Evolutionary conservation across 2,113 vertebrate species (phyloP).

Genomic region (Brachionichthys hirsutus): DNA sequence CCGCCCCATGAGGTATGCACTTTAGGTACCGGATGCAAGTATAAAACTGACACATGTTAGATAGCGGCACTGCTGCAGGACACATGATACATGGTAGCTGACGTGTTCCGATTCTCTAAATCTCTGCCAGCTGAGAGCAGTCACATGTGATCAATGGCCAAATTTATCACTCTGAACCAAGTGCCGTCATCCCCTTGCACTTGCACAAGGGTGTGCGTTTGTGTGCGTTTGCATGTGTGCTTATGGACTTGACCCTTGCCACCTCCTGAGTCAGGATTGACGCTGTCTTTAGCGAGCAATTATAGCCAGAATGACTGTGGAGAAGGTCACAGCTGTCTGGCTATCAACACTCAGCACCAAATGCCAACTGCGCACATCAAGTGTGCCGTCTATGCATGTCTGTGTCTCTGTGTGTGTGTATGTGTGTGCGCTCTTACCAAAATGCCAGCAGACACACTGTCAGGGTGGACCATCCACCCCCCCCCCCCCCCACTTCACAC

Average conservation of each 20-base stretch:
- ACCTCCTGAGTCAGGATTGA: slow-evolving; percentile 56
- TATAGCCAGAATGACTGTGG: slow-evolving; percentile 55
- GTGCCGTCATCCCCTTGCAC: slow-evolving; percentile 22
- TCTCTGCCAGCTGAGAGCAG: slow-evolving; percentile 56
- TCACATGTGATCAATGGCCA: slow-evolving; percentile 63
- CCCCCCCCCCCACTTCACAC: neutral
- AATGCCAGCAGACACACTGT: slow-evolving; percentile 55
- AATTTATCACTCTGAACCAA: slow-evolving; percentile 57
- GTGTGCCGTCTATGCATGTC: neutral
- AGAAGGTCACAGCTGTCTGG: slow-evolving; percentile 68
- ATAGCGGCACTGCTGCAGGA: neutral
- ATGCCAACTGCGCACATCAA: slow-evolving; percentile 49
- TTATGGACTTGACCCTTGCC: slow-evolving; percentile 27
- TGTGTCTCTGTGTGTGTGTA: slow-evolving; percentile 13
- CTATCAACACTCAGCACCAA: slow-evolving; percentile 55
- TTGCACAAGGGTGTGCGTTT: neutral
- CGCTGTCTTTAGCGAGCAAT: slow-evolving; percentile 70
- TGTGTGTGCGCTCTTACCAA: slow-evolving; percentile 21
- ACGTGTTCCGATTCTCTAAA: slow-evolving; percentile 44
- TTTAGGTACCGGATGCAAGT: neutral
- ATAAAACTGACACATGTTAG: neutral
- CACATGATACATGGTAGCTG: slow-evolving; percentile 31
- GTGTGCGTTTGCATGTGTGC: neutral
- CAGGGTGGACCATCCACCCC: slow-evolving; percentile 3
- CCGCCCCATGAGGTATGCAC: neutral